Evolutionary conservation across 2,888 invertebrate species (phyloP).

Genomic region (Drosophila engyochracea): DNA sequence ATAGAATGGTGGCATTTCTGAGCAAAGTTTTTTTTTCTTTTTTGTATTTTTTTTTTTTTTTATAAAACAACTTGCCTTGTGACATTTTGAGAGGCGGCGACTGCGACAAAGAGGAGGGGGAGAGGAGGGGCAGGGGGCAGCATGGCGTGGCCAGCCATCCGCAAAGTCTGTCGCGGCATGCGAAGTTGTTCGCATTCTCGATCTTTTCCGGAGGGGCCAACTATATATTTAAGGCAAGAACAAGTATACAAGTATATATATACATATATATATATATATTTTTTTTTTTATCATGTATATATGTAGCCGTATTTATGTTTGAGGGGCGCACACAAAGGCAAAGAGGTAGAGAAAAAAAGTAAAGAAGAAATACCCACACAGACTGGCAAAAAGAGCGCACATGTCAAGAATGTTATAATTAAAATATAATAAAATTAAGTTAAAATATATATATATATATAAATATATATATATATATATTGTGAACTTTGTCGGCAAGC

Average conservation of each 20-base stretch:
- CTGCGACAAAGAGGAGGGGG: background rate
- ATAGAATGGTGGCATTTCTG: slow-evolving; percentile 22
- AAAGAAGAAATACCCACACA: slow-evolving; percentile 17
- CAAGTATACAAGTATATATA: slow-evolving; percentile 8
- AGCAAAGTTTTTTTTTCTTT: background rate
- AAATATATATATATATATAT: slow-evolving; percentile 5
- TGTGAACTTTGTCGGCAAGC: slow-evolving; percentile 70
- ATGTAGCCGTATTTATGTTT: slow-evolving; percentile 30
- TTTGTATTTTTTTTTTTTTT: background rate
- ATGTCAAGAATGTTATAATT: slow-evolving; percentile 54
- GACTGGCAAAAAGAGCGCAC: slow-evolving; percentile 9
- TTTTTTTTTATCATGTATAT: slow-evolving; percentile 1
- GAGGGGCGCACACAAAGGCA: slow-evolving; percentile 41
- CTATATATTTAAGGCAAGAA: background rate
- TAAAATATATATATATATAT: slow-evolving; percentile 9
- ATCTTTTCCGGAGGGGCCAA: slow-evolving; percentile 15
- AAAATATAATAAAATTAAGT: slow-evolving; percentile 60
- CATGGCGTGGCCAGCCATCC: slow-evolving; percentile 36
- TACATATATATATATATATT: slow-evolving; percentile 14
- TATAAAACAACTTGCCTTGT: slow-evolving; percentile 14
- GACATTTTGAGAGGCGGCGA: slow-evolving; percentile 22
- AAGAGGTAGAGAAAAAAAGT: background rate
- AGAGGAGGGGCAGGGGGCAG: background rate
- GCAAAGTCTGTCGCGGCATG: slow-evolving; percentile 49
- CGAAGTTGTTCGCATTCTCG: slow-evolving; percentile 34